Evolutionary conservation across 2,797 vertebrate species (phyloP).

Genomic region (Gobionotothen gibberifrons): DNA sequence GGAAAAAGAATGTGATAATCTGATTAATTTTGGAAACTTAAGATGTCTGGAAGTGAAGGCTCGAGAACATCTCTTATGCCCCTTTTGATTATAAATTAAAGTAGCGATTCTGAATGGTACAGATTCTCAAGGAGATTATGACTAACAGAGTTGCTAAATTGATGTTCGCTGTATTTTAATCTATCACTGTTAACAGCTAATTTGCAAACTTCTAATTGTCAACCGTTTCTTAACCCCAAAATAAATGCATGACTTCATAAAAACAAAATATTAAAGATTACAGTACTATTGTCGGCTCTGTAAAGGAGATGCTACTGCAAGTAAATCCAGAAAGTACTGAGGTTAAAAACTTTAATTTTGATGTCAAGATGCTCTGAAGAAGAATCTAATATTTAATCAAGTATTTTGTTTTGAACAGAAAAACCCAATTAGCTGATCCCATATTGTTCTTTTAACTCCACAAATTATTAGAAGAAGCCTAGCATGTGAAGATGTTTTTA

Average conservation of each 20-base stretch:
- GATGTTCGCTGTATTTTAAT: too few species aligned
- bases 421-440: background rate
- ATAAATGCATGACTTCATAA: too few species aligned
- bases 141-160: background rate
- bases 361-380: background rate
- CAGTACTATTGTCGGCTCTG: background rate
- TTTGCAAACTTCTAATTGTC: too few species aligned
- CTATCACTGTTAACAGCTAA: too few species aligned
- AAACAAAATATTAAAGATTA: too few species aligned
- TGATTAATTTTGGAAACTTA: background rate
- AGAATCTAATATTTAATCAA: background rate
- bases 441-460: background rate
- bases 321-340: background rate
- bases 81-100: background rate
- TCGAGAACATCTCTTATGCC: background rate
- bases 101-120: background rate
- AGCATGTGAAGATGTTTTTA: conserved; percentile 39
- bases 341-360: conserved; percentile 11
- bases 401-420: background rate
- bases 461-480: conserved; percentile 18
- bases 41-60: background rate
- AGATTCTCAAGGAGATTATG: background rate
- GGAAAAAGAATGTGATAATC: background rate
- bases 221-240: too few species aligned
- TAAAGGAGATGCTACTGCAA: background rate